Evolutionary conservation across 2,888 invertebrate genomes (phyloP), one percentile per base, ranked within the genome.

Genomic region (Dryobotodes eremita): DNA sequence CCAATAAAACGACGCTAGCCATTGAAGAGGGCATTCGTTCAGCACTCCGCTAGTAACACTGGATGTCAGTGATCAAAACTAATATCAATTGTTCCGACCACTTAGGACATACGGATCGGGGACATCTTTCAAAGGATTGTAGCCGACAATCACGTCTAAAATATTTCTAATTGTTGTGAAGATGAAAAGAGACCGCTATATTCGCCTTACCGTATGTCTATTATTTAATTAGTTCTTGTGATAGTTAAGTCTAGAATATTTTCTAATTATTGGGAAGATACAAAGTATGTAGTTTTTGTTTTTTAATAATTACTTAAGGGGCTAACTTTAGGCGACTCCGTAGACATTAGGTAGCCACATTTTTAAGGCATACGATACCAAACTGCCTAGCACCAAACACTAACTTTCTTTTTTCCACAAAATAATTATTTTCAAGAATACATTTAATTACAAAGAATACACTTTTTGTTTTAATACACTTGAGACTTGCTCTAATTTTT

Each of bases 11-110:
- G 26, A 82, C 6, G 65, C 79, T 79, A 23, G 74, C 71, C 71
- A 85, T 77, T 61, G 74, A 50, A 59, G 80, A 55, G 55, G 71
- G 76, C 65, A 68, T 68, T 83, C 65, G 71, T 80, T 65, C 57
- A 83, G 69, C 62, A 59, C 62, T 17, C 8, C 59, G 2, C n/a
- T 1, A 77, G 48, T 48, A 55, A 50, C 46, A 86, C 72, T 85
- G 48, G 50, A 79, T 46, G 64, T 31, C 23, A 64, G 42, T 70
- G 53, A 70, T 55, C 42, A 65, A 85, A 80, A 83, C 76, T 61
- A 53, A 65, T 42, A 70, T 17, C 71, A 83, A 85, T 80, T 77
- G 75, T 20, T 13, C 55, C 15, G 55, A 65, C 15, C 68, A 69
- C 62, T 74, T 64, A 69, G 26, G 4, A 36, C 50, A 46, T 31